phyloP scores from a whole-genome alignment of 2,888 invertebrate species.

The Phortica magna region DNA sequence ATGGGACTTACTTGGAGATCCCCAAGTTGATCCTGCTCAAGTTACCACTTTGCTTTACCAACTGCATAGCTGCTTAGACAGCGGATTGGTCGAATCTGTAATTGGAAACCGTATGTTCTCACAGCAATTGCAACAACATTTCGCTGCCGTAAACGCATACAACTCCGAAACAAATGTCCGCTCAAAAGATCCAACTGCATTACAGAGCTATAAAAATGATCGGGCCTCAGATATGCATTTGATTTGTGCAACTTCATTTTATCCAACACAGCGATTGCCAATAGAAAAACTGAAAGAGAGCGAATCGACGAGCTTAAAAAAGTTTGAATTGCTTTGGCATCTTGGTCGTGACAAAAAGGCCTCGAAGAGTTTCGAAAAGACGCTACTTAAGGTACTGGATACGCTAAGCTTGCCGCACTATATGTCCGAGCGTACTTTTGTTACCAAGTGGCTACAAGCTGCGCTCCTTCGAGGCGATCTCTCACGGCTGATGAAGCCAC shows the following conservation, averaged over 20 bases:
- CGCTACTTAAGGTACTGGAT: conserved; percentile 83
- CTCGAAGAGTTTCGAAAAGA: conserved; percentile 80
- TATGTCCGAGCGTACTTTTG: conserved; percentile 79
- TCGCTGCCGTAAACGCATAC: conserved; percentile 44
- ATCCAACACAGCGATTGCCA: conserved; percentile 55
- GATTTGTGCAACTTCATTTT: conserved; percentile 70
- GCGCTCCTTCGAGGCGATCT: conserved; percentile 87
- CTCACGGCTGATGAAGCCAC: conserved; percentile 87
- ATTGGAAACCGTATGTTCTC: conserved; percentile 80
- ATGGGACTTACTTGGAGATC: conserved; percentile 84
- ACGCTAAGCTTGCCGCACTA: conserved; percentile 74
- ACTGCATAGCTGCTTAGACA: conserved; percentile 85
- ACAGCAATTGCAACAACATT: conserved; percentile 68
- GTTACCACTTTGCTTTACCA: conserved; percentile 85
- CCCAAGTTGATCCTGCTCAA: conserved; percentile 72
- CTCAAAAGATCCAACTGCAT: conserved; percentile 41
- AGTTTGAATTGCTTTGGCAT: conserved; percentile 83
- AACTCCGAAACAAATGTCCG: not conserved
- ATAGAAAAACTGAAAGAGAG: conserved; percentile 73
- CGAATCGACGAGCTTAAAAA: conserved; percentile 76
- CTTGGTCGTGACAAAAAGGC: conserved; percentile 84
- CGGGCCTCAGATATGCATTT: conserved; percentile 74
- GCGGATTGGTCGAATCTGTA: conserved; percentile 84
- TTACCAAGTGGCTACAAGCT: conserved; percentile 88
- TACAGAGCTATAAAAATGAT: conserved; percentile 73